A percentile compares a stretch with the other conserved stretches of the same genome.
Conservation (phyloP, 2,888 invertebrate species). For the Noctuana brunneofusca region DNA sequence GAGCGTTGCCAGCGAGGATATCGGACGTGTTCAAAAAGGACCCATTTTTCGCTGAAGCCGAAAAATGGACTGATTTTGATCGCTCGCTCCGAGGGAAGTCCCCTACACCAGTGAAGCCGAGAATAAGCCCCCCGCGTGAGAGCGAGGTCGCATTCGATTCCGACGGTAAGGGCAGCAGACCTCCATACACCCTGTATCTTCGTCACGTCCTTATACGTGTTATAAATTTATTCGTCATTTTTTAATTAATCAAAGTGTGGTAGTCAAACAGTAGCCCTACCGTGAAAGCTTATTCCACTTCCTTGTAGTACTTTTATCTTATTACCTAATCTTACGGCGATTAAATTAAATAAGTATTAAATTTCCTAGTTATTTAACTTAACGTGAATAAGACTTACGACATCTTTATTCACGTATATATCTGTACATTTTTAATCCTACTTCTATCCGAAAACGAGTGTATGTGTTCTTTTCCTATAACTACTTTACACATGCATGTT, state of each 20-base stretch:
- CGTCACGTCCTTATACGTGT: slow-evolving; percentile 62
- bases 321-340: slow-evolving; percentile 16
- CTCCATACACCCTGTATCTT: slow-evolving; percentile 63
- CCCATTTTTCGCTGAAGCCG: slow-evolving; percentile 80
- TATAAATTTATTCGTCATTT: slow-evolving; percentile 16
- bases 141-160: slow-evolving; percentile 88
- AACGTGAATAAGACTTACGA: slow-evolving; percentile 63
- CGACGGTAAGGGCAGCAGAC: slow-evolving; percentile 86
- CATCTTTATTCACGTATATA: slow-evolving; percentile 62
- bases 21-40: slow-evolving; percentile 77
- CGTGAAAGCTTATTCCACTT: not conserved
- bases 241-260: slow-evolving; percentile 26
- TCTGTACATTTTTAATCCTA: slow-evolving; percentile 40
- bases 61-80: slow-evolving; percentile 81
- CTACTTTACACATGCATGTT: slow-evolving; percentile 21
- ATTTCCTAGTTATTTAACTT: slow-evolving; percentile 12
- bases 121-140: slow-evolving; percentile 86
- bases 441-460: slow-evolving; percentile 54
- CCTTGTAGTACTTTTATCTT: not conserved
- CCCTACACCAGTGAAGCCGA: slow-evolving; percentile 88
- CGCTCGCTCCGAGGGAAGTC: slow-evolving; percentile 83
- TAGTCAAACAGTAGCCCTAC: slow-evolving; percentile 18
- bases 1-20: slow-evolving; percentile 72
- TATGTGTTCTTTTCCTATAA: slow-evolving; percentile 63
- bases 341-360: slow-evolving; percentile 4